phyloP scores from a whole-genome alignment of 92 coral and sea anemone genomes.

The Porites cylindrica region DNA sequence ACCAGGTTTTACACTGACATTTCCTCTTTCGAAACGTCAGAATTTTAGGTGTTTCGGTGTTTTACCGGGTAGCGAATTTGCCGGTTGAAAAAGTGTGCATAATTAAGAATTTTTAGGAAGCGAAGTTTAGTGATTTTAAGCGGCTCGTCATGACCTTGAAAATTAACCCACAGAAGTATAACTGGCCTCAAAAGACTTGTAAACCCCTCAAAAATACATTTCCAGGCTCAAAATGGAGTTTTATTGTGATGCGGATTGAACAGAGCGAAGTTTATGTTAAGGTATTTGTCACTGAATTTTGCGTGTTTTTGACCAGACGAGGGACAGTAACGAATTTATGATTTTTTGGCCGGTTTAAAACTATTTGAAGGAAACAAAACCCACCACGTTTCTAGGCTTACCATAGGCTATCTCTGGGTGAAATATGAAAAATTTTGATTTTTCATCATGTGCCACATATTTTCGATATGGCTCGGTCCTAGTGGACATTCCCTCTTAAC shows the following conservation, averaged over 20 bases:
- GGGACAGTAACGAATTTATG: not conserved
- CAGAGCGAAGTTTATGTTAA: not conserved
- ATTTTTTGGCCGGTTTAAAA: no score
- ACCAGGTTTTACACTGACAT: slow-evolving; percentile 4
- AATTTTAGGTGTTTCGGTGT: not conserved
- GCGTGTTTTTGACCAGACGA: not conserved
- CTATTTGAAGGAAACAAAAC: not conserved
- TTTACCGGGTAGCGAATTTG: slow-evolving; percentile 2
- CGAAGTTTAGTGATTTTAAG: slow-evolving; percentile 5
- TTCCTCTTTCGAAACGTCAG: not conserved
- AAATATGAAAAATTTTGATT: not conserved
- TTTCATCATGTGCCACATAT: not conserved
- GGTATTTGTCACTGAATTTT: not conserved
- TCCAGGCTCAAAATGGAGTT: not conserved
- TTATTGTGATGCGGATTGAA: not conserved
- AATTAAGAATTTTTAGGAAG: not conserved
- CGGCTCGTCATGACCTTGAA: slow-evolving; percentile 3
- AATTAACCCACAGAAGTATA: not conserved
- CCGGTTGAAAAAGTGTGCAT: not conserved
- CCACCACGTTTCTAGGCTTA: not conserved
- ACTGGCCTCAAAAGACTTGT: slow-evolving; percentile 15
- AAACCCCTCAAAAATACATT: slow-evolving; percentile 11
- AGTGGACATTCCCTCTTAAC: not conserved
- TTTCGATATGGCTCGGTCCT: not conserved
- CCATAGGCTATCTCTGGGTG: not conserved